Evolutionary conservation across 2,113 vertebrate species (phyloP).

Genomic region (Paedocypris sp.): DNA sequence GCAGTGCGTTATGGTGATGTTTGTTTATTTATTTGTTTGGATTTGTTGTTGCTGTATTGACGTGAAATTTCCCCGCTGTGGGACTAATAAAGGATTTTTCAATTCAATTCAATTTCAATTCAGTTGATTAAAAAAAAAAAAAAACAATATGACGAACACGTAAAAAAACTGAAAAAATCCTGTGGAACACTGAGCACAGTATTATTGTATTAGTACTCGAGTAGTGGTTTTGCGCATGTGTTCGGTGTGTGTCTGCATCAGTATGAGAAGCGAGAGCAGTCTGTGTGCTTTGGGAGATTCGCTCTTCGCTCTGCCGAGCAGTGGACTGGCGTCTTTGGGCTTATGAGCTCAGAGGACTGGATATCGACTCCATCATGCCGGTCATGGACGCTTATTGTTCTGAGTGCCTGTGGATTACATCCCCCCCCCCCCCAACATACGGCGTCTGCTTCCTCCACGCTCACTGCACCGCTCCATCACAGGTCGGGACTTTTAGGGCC

Average conservation of each 20-base stretch:
- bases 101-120: too few relatives aligned
- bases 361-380: constrained; percentile 32
- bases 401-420: constrained; percentile 29
- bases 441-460: not conserved
- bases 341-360: constrained; percentile 35
- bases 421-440: constrained; percentile 14
- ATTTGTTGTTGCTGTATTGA: too few relatives aligned
- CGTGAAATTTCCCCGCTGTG: too few relatives aligned
- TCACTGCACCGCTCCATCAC: constrained; percentile 17
- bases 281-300: constrained; percentile 22
- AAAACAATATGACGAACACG: too few relatives aligned
- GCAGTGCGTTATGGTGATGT: too few relatives aligned
- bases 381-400: constrained; percentile 26
- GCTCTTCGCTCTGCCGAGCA: constrained; percentile 16
- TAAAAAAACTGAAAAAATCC: too few relatives aligned
- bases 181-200: too few relatives aligned
- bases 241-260: constrained; percentile 28
- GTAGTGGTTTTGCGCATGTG: not conserved
- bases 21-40: too few relatives aligned
- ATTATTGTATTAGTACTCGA: too few relatives aligned
- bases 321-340: constrained; percentile 20
- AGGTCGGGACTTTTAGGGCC: constrained; percentile 23
- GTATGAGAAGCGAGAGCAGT: not conserved
- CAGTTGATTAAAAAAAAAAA: too few relatives aligned
- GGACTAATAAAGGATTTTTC: too few relatives aligned